Base-by-base conservation (phyloP, 1,140 invertebrate genomes). In the Tetramorium parvispinum region DNA sequence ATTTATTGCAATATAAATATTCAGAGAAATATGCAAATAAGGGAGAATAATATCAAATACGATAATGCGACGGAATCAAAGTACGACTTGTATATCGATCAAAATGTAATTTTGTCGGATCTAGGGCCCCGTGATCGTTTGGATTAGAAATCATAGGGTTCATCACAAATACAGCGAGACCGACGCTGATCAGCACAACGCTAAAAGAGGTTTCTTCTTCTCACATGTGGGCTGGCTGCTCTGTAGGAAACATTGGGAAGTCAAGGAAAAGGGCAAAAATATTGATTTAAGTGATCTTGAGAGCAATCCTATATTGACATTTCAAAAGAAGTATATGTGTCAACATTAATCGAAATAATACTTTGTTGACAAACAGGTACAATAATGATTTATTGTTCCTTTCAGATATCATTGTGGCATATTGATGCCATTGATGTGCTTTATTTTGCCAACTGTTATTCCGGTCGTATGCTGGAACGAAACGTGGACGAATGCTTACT, bases 131-230 rank as follows among this genome's bases (percentile, higher is more conserved):
- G 97, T 98, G n/a, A 97, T 98, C 83, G 98, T 99, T 93, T 99
- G 99, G 99, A 96, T 97, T 0, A 96, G 99, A 79, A 98, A 99
- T 94, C 99, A 99, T 95, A 96, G 99, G 88, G 98, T 99, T 86
- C 99, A 99, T 94, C 99, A 99, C 95, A 99, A 99, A 94, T 99
- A 97, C 95, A 98, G 97, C 5, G 99, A 99, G 94, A 99, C 99
- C 0, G 97, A 99, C 94, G 99, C 98, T 6, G 99, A 99, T 95
- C 99, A 99, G 0, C 98, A 99, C 92, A 99, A 99, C 94, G 98
- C 98, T 3, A 98, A 96, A 7, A 96, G 98, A 13, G 99, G 99
- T 3, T 99, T 99, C 95, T 99, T 99, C 96, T 99, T 99, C 94
- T 96, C 99, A 0, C 99, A 99, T 92, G 96, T 99, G 76, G 99